Conservation (phyloP, 2,888 invertebrate species). For the Schizotus pectinicornis region DNA sequence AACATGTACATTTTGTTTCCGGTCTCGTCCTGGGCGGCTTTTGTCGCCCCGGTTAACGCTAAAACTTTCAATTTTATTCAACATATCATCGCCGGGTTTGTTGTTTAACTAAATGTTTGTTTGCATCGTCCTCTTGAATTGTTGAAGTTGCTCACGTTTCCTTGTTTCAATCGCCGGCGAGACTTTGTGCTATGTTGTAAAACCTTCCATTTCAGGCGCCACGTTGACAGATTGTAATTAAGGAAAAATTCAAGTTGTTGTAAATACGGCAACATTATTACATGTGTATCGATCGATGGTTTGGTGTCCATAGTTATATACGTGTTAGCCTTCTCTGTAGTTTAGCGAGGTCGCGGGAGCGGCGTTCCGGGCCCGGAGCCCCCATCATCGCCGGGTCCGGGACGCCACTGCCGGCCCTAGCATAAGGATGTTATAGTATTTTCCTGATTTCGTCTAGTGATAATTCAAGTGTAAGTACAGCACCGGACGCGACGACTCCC, state of each 20-base stretch:
- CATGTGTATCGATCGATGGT: conserved; percentile 53
- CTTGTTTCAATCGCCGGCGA: conserved; percentile 23
- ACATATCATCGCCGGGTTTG: conserved; percentile 25
- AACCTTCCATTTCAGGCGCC: conserved; percentile 18
- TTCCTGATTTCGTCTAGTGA: conserved; percentile 15
- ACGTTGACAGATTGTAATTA: conserved; percentile 23
- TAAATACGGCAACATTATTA: conserved; percentile 53
- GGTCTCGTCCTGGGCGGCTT: conserved; percentile 10
- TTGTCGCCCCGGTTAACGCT: not conserved
- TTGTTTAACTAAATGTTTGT: conserved; percentile 1
- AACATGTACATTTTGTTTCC: conserved; percentile 10
- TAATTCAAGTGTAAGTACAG: conserved; percentile 33
- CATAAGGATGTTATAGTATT: conserved; percentile 26
- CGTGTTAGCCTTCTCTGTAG: conserved; percentile 46
- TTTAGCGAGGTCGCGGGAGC: conserved; percentile 31
- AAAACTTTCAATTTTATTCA: conserved; percentile 27
- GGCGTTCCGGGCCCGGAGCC: not conserved
- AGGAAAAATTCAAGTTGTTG: conserved; percentile 42
- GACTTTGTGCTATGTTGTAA: conserved; percentile 33
- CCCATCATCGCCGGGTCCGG: not conserved
- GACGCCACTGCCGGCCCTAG: conserved; percentile 5
- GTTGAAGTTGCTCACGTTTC: conserved; percentile 26
- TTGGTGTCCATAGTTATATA: conserved; percentile 51
- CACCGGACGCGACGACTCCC: conserved; percentile 33
- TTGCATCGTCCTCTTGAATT: conserved; percentile 12